Evolutionary conservation across 2,888 invertebrate species (phyloP).

Genomic region (Pachycephus smyrnensis): DNA sequence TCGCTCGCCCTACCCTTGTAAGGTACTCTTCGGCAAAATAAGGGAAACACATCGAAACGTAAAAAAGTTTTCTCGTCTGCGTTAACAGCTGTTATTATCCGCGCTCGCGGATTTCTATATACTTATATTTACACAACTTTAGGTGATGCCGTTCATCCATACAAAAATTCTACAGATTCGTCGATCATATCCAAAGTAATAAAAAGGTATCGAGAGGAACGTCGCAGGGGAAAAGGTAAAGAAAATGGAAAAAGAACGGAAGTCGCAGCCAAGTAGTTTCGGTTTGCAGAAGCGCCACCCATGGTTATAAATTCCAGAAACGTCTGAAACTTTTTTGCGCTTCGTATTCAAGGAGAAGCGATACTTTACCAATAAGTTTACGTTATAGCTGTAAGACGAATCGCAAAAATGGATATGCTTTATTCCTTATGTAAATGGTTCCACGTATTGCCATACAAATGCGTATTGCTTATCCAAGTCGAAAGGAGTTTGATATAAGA

Average conservation of each 20-base stretch:
- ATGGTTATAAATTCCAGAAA: not conserved
- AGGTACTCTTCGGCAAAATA: not conserved
- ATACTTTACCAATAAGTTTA: not conserved
- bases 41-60: not conserved
- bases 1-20: not conserved
- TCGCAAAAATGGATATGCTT: not conserved
- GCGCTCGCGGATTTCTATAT: not conserved
- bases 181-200: not conserved
- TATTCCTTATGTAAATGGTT: not conserved
- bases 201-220: not conserved
- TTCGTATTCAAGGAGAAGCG: not conserved
- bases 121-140: not conserved
- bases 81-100: not conserved
- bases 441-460: not conserved
- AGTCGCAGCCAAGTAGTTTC: not conserved
- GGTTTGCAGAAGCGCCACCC: not conserved
- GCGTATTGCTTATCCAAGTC: not conserved
- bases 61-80: not conserved
- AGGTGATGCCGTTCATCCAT: too few species aligned
- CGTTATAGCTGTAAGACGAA: not conserved
- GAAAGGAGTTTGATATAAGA: not conserved
- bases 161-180: not conserved
- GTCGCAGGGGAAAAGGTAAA: too few species aligned
- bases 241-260: not conserved
- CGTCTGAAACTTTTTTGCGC: not conserved